Evolutionary conservation across 1,140 invertebrate genomes (phyloP).

Genomic region (Pseudomyrmex sp.): DNA sequence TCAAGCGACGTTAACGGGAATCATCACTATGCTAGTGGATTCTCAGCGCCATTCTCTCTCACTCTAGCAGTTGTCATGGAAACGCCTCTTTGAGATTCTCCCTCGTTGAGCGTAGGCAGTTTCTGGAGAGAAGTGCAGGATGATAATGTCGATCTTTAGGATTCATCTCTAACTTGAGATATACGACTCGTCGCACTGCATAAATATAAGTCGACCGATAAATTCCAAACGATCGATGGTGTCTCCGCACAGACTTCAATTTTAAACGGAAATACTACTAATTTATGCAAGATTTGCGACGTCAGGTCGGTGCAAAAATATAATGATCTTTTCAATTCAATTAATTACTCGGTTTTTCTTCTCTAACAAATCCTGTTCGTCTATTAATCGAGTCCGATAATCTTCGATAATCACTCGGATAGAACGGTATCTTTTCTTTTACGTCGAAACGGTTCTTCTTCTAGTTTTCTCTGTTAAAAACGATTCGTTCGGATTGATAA

Average conservation of each 20-base stretch:
- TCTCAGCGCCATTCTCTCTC: constrained; percentile 64
- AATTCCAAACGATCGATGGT: constrained; percentile 55
- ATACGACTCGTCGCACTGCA: constrained; percentile 32
- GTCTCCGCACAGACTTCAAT: background rate
- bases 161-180: constrained; percentile 6
- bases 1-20: constrained; percentile 17
- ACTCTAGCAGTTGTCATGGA: constrained; percentile 71
- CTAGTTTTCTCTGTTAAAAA: constrained; percentile 26
- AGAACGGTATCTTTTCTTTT: background rate
- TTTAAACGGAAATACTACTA: background rate
- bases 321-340: background rate
- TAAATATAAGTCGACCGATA: constrained; percentile 42
- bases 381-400: background rate
- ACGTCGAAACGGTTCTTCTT: background rate
- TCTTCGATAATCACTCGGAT: constrained; percentile 15
- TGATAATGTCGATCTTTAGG: constrained; percentile 39
- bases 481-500: background rate
- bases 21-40: constrained; percentile 18
- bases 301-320: background rate
- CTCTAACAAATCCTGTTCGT: background rate
- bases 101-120: constrained; percentile 66
- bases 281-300: background rate
- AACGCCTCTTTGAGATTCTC: constrained; percentile 72
- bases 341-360: background rate
- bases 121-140: constrained; percentile 52